Evolutionary conservation across 2,113 vertebrate genomes (phyloP).

Genomic region (Cyphomyrus discorhynchus): DNA sequence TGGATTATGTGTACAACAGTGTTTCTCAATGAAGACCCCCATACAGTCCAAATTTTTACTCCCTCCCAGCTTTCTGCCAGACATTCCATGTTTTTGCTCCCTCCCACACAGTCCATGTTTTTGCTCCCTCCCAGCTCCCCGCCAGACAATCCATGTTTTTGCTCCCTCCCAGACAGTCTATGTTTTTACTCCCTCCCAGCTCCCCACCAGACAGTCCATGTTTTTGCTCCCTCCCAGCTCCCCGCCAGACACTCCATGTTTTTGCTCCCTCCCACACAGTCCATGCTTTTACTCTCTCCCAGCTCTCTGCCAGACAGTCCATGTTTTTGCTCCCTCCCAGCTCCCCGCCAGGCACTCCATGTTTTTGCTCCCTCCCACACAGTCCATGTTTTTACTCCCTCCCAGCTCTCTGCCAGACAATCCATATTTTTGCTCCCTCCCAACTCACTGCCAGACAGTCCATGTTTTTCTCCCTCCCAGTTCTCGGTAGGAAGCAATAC

Average conservation of each 20-base stretch:
- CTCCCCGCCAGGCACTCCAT: background rate
- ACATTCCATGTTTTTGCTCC: too few species aligned
- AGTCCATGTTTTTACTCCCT: background rate
- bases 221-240: background rate
- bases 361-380: background rate
- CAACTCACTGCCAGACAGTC: background rate
- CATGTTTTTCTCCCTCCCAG: background rate
- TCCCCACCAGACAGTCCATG: background rate
- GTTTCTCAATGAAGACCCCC: background rate
- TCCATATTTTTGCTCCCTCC: too few species aligned
- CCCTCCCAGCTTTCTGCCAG: too few species aligned
- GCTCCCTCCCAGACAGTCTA: background rate
- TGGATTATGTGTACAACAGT: background rate
- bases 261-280: too few species aligned
- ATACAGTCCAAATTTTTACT: background rate
- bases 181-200: background rate
- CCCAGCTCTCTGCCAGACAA: background rate
- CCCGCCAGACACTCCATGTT: too few species aligned
- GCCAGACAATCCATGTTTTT: background rate
- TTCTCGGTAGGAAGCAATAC: background rate
- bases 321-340: background rate
- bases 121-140: too few species aligned
- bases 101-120: too few species aligned
- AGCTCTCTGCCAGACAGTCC: background rate
- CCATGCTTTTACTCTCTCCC: too few species aligned